Evolutionary conservation across 2,797 vertebrate genomes (phyloP).

Genomic region (Bradypus variegatus): DNA sequence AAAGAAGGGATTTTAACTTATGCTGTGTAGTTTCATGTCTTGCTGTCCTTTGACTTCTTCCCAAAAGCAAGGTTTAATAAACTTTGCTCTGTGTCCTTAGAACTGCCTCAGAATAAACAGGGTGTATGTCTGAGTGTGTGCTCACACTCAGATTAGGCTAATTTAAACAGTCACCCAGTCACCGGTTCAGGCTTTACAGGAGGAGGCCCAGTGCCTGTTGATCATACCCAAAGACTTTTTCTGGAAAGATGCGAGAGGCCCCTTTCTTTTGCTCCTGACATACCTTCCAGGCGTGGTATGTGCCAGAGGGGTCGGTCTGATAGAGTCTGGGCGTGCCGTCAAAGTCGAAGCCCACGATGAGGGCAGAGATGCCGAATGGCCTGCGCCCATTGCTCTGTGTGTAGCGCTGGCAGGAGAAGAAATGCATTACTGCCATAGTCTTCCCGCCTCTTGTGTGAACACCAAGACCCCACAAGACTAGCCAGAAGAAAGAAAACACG

Average conservation of each 20-base stretch:
- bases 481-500: background rate
- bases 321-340: conserved; percentile 84
- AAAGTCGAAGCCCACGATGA: conserved; percentile 86
- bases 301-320: conserved; percentile 86
- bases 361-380: conserved; percentile 85
- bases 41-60: background rate
- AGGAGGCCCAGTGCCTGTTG: background rate
- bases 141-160: rapidly evolving
- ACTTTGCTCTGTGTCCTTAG: rapidly evolving
- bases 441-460: too few relatives aligned
- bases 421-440: background rate
- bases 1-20: background rate
- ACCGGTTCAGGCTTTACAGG: background rate
- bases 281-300: conserved; percentile 88
- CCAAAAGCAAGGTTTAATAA: background rate
- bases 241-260: background rate
- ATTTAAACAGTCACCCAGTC: background rate
- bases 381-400: conserved; percentile 86
- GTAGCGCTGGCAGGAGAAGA: conserved; percentile 74
- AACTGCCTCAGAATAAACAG: rapidly evolving
- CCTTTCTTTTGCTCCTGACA: background rate
- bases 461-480: too few relatives aligned
- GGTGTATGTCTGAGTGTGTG: rapidly evolving
- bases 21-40: rapidly evolving
- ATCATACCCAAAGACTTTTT: too few relatives aligned